phyloP scores from a whole-genome alignment of 2,888 invertebrate genomes.

The Micropterix aruncella region DNA sequence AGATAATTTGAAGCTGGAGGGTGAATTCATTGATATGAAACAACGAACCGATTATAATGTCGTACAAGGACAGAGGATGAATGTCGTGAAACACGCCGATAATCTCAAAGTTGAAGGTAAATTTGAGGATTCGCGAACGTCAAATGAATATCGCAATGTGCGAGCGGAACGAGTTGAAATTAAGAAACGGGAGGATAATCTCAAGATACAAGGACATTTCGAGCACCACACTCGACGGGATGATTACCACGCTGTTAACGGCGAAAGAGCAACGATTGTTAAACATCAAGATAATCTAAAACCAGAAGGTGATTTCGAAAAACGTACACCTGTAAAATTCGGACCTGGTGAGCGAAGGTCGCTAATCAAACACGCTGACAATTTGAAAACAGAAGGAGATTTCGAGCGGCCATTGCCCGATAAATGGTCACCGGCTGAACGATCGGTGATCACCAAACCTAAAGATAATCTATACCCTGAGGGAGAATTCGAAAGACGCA shows the following conservation, averaged over 20 bases:
- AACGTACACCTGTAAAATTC: conserved; percentile 11
- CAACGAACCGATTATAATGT: conserved; percentile 39
- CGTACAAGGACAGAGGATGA: conserved; percentile 34
- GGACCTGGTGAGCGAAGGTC: conserved; percentile 32
- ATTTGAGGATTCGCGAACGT: conserved; percentile 37
- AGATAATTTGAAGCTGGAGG: conserved; percentile 48
- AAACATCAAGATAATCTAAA: conserved; percentile 37
- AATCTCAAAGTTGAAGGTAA: conserved; percentile 49
- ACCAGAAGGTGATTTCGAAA: conserved; percentile 40
- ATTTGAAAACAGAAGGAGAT: conserved; percentile 35
- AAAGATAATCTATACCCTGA: conserved; percentile 35
- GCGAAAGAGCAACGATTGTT: conserved; percentile 39
- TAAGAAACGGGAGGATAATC: conserved; percentile 37
- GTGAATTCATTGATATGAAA: conserved; percentile 40
- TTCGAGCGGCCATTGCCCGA: conserved; percentile 27
- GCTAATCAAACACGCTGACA: conserved; percentile 37
- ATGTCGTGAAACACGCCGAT: conserved; percentile 43
- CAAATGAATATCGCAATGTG: conserved; percentile 38
- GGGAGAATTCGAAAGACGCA: conserved; percentile 21
- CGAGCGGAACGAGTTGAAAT: conserved; percentile 40
- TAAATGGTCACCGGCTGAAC: conserved; percentile 24
- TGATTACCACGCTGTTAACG: conserved; percentile 40
- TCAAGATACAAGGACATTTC: conserved; percentile 54
- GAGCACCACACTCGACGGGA: conserved; percentile 38
- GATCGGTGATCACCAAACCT: conserved; percentile 21